Percentiles rank a stretch among this genome's conserved stretches.
Evolutionary conservation across 2,888 invertebrate species (phyloP).

Genomic region (Lypha dubia): DNA sequence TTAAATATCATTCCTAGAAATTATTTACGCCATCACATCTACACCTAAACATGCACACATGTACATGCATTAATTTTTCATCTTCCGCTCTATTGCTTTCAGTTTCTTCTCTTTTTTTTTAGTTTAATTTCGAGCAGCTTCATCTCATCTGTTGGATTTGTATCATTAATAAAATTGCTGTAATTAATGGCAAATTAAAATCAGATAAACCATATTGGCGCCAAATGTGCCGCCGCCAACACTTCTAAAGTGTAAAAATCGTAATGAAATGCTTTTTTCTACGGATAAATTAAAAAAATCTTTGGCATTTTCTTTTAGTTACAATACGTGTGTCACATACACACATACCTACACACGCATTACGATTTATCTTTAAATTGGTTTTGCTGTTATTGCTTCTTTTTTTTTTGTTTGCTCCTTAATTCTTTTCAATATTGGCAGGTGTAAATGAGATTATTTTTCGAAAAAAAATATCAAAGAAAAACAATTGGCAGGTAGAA

Average conservation of each 20-base stretch:
- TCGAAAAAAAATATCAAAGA: neutral
- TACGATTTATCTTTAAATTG: slow-evolving; percentile 7
- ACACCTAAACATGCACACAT: neutral
- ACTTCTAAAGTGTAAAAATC: slow-evolving; percentile 12
- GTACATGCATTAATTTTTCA: neutral
- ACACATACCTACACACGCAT: neutral
- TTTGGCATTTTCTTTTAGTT: slow-evolving; percentile 2
- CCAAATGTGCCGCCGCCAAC: slow-evolving; percentile 53
- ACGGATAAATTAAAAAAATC: neutral
- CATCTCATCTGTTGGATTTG: slow-evolving; percentile 7
- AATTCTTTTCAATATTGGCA: slow-evolving; percentile 6
- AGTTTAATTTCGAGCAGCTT: neutral
- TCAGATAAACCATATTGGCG: slow-evolving; percentile 65
- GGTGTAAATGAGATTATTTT: slow-evolving; percentile 52
- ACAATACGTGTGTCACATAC: too few relatives aligned
- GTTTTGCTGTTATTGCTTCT: neutral
- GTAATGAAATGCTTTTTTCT: slow-evolving; percentile 20
- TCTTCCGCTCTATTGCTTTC: neutral
- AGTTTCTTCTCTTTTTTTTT: neutral
- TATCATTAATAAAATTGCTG: slow-evolving; percentile 59
- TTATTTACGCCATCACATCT: neutral
- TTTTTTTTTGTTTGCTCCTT: neutral
- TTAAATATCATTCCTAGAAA: neutral
- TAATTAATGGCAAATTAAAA: slow-evolving; percentile 70
- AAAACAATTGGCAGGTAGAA: slow-evolving; percentile 26